Evolutionary conservation across 92 coral and sea anemone genomes (phyloP).

Genomic region (Phymanthus crucifer): DNA sequence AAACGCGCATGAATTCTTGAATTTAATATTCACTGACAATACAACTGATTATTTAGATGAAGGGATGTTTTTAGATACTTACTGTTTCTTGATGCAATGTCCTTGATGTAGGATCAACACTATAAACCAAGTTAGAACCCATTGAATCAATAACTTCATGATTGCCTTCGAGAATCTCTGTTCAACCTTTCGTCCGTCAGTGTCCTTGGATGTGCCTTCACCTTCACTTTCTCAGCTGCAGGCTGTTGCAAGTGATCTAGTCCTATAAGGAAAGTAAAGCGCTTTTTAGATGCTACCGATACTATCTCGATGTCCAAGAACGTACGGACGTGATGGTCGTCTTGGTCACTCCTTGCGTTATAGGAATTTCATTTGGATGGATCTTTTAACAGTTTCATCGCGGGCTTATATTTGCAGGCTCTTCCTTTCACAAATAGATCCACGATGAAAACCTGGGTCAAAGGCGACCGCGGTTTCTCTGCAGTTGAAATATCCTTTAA

Average conservation of each 20-base stretch:
- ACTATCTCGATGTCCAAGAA: not conserved
- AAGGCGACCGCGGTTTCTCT: constrained; percentile 1
- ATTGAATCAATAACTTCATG: not conserved
- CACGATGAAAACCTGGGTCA: constrained; percentile 2
- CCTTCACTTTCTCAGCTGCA: not conserved
- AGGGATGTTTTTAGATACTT: not conserved
- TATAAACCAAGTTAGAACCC: not conserved
- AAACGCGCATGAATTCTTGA: no score
- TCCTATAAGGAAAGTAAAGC: not conserved
- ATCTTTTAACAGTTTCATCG: constrained; percentile 9
- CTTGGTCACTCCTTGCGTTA: constrained; percentile 7
- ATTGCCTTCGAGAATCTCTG: not conserved
- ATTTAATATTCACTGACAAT: no score
- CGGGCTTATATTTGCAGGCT: not conserved
- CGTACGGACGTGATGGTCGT: not conserved
- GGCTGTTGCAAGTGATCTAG: not conserved
- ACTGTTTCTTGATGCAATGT: not conserved
- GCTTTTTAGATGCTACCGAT: not conserved
- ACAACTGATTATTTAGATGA: no score
- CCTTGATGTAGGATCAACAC: not conserved
- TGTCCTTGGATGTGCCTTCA: not conserved
- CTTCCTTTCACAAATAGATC: constrained; percentile 9
- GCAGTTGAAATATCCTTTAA: not conserved
- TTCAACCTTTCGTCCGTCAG: not conserved
- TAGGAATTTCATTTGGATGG: not conserved